Conservation (phyloP, 2,113 vertebrate species). For the Clarias gariepinus region DNA sequence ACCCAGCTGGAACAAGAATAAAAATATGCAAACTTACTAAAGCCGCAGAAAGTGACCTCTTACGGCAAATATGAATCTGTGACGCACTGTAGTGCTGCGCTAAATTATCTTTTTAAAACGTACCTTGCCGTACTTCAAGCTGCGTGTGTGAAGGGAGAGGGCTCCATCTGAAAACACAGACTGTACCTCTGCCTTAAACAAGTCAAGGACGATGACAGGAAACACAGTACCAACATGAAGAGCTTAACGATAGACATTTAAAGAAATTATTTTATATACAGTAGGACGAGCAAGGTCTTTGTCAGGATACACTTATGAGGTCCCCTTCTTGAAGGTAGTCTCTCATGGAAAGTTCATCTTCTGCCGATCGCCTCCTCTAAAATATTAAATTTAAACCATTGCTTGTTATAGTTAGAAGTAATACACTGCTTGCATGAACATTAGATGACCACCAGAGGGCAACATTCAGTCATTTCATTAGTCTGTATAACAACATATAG, state of each 20-base stretch:
- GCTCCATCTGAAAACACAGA: slow-evolving; percentile 93
- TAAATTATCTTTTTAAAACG: slow-evolving; percentile 37
- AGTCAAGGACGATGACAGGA: slow-evolving; percentile 61
- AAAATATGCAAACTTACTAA: background rate
- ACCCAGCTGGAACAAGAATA: slow-evolving; percentile 74
- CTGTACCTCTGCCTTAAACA: slow-evolving; percentile 90
- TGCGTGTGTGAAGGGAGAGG: slow-evolving; percentile 90
- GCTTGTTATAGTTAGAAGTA: background rate
- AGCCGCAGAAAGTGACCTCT: background rate
- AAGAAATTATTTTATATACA: background rate
- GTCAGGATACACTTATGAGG: slow-evolving; percentile 92
- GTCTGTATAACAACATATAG: background rate
- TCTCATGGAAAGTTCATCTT: slow-evolving; percentile 95
- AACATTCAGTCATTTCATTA: background rate
- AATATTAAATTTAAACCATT: slow-evolving; percentile 30
- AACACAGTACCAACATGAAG: background rate
- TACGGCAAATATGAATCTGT: background rate
- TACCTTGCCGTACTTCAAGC: slow-evolving; percentile 96
- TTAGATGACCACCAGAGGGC: background rate
- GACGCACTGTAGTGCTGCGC: background rate
- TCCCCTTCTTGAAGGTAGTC: slow-evolving; percentile 94
- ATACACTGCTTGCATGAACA: background rate
- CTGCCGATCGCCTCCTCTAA: slow-evolving; percentile 90
- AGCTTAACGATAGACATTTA: background rate
- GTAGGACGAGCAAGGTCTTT: too few relatives aligned